Conservation (phyloP, 1,140 invertebrate genomes). For the Neelides sp. region DNA sequence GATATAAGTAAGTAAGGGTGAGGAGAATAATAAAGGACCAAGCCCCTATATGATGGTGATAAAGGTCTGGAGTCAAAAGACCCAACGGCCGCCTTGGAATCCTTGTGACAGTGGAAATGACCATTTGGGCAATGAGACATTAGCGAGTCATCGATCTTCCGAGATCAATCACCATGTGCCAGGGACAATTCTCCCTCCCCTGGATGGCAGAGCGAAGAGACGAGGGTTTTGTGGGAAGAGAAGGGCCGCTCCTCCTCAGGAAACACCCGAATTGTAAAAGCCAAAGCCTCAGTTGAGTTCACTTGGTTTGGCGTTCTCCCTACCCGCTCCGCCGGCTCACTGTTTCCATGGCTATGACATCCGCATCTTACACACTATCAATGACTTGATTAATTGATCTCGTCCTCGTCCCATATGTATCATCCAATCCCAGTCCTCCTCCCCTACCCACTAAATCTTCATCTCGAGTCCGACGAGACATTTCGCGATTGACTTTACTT, state of each 20-base stretch:
- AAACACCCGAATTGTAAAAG: not conserved
- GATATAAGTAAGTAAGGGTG: not conserved
- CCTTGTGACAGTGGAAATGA: slow-evolving; percentile 26
- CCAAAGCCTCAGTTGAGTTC: not conserved
- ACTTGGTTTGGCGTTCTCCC: not conserved
- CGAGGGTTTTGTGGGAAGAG: not conserved
- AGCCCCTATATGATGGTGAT: not conserved
- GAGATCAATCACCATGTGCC: slow-evolving; percentile 30
- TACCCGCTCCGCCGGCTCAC: not conserved
- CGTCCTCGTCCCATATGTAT: slow-evolving; percentile 22
- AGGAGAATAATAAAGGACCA: not conserved
- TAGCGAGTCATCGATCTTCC: slow-evolving; percentile 30
- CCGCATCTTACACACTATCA: slow-evolving; percentile 29
- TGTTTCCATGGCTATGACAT: slow-evolving; percentile 25
- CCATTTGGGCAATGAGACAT: slow-evolving; percentile 29
- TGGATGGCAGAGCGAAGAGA: too few relatives aligned
- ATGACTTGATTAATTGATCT: slow-evolving; percentile 31
- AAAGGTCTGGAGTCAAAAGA: not conserved
- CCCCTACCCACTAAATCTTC: too few relatives aligned
- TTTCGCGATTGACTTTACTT: too few relatives aligned
- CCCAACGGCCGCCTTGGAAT: not conserved
- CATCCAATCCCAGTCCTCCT: slow-evolving; percentile 23
- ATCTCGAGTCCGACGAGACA: too few relatives aligned
- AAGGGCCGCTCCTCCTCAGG: too few relatives aligned
- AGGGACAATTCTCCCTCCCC: slow-evolving; percentile 19